Conservation (phyloP, 2,888 invertebrate genomes). For the Cheilosia vulpina region DNA sequence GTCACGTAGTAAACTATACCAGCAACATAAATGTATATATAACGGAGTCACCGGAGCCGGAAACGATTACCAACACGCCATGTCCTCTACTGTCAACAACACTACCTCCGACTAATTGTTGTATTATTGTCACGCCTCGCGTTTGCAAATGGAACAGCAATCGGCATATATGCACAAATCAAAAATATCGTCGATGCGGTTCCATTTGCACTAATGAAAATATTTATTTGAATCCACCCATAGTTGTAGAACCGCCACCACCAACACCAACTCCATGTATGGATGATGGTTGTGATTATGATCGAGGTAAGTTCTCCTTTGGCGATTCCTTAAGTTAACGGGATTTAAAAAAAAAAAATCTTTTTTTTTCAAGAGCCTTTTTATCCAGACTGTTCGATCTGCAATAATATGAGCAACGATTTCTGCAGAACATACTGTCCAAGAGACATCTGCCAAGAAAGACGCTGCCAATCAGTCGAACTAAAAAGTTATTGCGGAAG, state of each 20-base stretch:
- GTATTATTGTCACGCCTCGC: slow-evolving; percentile 78
- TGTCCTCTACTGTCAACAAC: slow-evolving; percentile 3
- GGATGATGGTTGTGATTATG: slow-evolving; percentile 66
- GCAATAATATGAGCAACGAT: slow-evolving; percentile 59
- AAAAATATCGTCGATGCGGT: slow-evolving; percentile 78
- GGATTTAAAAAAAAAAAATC: not conserved
- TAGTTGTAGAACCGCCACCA: not conserved
- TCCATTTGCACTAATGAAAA: slow-evolving; percentile 77
- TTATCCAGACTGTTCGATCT: slow-evolving; percentile 79
- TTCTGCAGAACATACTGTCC: slow-evolving; percentile 79
- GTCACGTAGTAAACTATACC: slow-evolving; percentile 76
- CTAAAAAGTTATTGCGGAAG: slow-evolving; percentile 77
- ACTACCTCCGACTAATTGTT: slow-evolving; percentile 74
- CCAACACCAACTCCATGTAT: slow-evolving; percentile 62
- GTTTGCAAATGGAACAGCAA: slow-evolving; percentile 72
- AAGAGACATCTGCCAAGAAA: slow-evolving; percentile 76
- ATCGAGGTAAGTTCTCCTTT: slow-evolving; percentile 18
- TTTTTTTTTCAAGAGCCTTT: slow-evolving; percentile 69
- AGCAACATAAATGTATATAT: slow-evolving; percentile 77
- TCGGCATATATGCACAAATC: slow-evolving; percentile 78
- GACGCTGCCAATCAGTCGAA: slow-evolving; percentile 77
- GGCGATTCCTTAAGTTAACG: not conserved
- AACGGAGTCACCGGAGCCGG: slow-evolving; percentile 9
- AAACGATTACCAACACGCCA: slow-evolving; percentile 39
- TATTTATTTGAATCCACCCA: slow-evolving; percentile 77